Evolutionary conservation across 2,797 vertebrate genomes (phyloP).

Genomic region (Myotis findleyi): DNA sequence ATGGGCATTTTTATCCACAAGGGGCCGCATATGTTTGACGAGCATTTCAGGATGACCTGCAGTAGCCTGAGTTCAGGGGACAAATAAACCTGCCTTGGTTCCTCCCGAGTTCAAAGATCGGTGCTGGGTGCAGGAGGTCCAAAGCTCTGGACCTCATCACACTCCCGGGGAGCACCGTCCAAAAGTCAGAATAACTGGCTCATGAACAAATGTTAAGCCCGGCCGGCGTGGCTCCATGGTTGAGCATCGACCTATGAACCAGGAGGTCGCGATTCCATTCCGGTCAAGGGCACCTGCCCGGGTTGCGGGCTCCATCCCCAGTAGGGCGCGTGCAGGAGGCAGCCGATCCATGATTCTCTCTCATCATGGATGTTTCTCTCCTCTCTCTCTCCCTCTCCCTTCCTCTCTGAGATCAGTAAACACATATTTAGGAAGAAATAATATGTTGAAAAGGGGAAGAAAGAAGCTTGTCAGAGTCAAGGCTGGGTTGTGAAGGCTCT

Average conservation of each 20-base stretch:
- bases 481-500: neutral
- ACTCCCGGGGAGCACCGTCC: accelerated
- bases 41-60: neutral
- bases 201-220: neutral
- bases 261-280: no score
- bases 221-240: no score
- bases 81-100: accelerated
- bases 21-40: neutral
- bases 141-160: neutral
- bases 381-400: no score
- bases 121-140: neutral
- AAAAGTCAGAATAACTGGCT: neutral
- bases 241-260: no score
- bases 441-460: no score
- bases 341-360: no score
- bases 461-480: neutral
- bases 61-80: neutral
- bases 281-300: no score
- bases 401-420: no score
- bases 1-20: neutral
- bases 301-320: no score
- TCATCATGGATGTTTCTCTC: no score
- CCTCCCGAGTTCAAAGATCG: neutral
- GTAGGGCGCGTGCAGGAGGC: no score
- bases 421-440: neutral